Evolutionary conservation across 1,140 invertebrate genomes (phyloP).

Genomic region (Melanaphis sacchari): DNA sequence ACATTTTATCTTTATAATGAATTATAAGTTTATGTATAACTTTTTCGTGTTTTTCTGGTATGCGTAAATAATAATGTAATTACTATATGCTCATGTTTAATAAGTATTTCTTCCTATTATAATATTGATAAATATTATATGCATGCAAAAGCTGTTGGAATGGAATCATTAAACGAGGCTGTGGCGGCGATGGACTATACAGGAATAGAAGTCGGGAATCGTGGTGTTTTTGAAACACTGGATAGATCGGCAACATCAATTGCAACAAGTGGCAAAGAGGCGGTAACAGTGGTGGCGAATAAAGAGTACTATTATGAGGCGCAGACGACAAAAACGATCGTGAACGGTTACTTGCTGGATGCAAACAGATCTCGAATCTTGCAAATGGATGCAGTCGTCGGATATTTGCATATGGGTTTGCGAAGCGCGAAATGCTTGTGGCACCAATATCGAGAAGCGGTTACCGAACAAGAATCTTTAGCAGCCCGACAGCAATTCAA

Average conservation of each 20-base stretch:
- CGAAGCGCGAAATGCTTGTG: background rate
- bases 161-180: background rate
- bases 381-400: too few species aligned
- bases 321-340: background rate
- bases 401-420: slow-evolving; percentile 35
- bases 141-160: background rate
- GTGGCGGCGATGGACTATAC: background rate
- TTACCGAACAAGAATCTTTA: background rate
- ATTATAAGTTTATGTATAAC: background rate
- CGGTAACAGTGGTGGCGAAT: background rate
- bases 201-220: background rate
- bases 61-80: background rate
- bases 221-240: background rate
- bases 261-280: background rate
- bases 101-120: background rate
- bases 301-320: background rate
- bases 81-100: too few species aligned
- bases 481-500: background rate
- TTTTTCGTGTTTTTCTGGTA: background rate
- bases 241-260: background rate
- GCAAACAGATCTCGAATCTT: background rate
- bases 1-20: background rate
- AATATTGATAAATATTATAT: background rate
- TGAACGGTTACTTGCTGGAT: background rate
- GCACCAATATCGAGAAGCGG: background rate